Conservation (phyloP, 1,140 invertebrate species). For the Temnothorax longispinosus region DNA sequence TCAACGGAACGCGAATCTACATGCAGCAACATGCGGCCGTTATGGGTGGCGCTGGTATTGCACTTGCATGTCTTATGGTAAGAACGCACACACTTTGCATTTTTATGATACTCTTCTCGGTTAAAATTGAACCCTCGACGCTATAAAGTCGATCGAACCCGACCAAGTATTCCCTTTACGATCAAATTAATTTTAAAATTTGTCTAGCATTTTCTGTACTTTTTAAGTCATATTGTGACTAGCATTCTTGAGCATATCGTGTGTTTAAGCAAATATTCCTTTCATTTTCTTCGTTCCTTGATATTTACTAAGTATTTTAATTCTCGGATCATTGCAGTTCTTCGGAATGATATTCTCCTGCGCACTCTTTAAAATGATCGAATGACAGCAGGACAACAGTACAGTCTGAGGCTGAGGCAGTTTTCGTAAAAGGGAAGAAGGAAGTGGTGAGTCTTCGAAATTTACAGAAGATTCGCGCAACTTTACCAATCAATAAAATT, state of each 20-base stretch:
- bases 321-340: conserved; percentile 86
- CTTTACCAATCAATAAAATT: conserved; percentile 64
- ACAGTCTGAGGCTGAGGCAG: conserved; percentile 50
- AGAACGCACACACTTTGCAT: conserved; percentile 4
- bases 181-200: conserved; percentile 2
- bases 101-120: neutral
- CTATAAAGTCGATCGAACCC: neutral
- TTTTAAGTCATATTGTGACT: neutral
- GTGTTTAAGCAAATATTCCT: neutral
- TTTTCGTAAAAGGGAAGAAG: conserved; percentile 8
- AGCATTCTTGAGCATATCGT: neutral
- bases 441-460: conserved; percentile 29
- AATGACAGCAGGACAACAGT: conserved; percentile 80
- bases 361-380: conserved; percentile 90
- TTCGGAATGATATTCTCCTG: conserved; percentile 91
- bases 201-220: neutral
- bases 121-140: neutral
- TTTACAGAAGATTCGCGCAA: conserved; percentile 51
- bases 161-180: neutral
- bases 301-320: conserved; percentile 19
- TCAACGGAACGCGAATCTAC: conserved; percentile 89
- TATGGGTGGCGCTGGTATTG: conserved; percentile 92
- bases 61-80: conserved; percentile 93
- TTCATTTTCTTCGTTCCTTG: neutral
- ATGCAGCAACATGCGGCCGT: conserved; percentile 92